Evolutionary conservation across 2,888 invertebrate species (phyloP).

Genomic region (Campopleginae sp.): DNA sequence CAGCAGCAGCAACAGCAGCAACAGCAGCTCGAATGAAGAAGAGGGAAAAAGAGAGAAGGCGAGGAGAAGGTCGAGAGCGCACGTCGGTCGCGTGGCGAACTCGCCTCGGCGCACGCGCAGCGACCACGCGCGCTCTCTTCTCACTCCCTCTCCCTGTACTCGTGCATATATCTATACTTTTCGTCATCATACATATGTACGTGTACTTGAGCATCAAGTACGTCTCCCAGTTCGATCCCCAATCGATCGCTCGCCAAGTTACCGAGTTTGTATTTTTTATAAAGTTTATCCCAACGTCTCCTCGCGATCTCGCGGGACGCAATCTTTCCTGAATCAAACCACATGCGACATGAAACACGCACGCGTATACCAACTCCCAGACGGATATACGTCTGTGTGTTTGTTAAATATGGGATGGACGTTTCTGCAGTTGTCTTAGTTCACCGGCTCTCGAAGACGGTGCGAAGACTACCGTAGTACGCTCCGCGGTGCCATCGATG

Average conservation of each 20-base stretch:
- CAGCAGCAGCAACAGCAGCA: constrained; percentile 46
- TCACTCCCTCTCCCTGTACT: constrained; percentile 8
- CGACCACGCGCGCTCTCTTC: constrained; percentile 48
- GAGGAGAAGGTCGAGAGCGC: constrained; percentile 68
- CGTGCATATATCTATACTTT: constrained; percentile 3
- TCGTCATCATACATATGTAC: neutral
- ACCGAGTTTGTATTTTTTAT: neutral
- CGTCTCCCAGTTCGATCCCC: constrained; percentile 12
- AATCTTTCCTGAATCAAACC: constrained; percentile 18
- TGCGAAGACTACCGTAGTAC: constrained; percentile 36
- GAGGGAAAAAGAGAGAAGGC: constrained; percentile 52
- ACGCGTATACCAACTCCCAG: neutral
- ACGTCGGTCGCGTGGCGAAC: constrained; percentile 78
- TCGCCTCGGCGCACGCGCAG: constrained; percentile 72
- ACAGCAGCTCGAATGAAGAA: constrained; percentile 33
- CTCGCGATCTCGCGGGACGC: constrained; percentile 10
- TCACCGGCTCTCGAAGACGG: constrained; percentile 32
- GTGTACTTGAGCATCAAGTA: neutral
- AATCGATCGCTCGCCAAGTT: constrained; percentile 40
- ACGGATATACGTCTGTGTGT: neutral
- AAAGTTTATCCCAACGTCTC: constrained; percentile 15
- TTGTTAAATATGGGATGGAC: neutral
- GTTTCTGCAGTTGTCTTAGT: constrained; percentile 9
- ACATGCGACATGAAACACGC: neutral
- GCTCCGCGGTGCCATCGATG: constrained; percentile 9